phyloP scores from a whole-genome alignment of 1,140 invertebrate genomes.

The Venustaconcha ellipsiformis region DNA sequence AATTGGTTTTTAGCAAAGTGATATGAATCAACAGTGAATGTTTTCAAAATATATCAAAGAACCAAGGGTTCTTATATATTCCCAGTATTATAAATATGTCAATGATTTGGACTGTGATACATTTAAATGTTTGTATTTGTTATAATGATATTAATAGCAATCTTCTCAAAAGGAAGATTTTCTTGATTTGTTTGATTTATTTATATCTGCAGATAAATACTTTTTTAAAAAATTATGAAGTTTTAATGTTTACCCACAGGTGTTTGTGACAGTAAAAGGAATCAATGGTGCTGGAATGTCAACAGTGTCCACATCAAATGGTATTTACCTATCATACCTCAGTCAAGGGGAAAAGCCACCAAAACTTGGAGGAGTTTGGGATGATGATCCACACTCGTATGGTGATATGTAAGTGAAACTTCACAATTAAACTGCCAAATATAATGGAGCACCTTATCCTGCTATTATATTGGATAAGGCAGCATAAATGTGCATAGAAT shows the following conservation, averaged over 20 bases:
- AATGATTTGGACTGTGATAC: too few relatives aligned
- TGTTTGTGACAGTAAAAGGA: conserved; percentile 44
- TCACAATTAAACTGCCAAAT: background rate
- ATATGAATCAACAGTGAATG: too few relatives aligned
- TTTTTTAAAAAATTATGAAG: too few relatives aligned
- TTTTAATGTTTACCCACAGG: background rate
- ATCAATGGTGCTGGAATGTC: conserved; percentile 41
- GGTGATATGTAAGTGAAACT: conserved; percentile 38
- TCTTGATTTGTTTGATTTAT: too few relatives aligned
- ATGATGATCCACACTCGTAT: conserved; percentile 17
- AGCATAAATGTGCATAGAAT: background rate
- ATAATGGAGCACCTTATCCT: background rate
- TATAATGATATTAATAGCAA: too few relatives aligned
- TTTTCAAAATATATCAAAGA: too few relatives aligned
- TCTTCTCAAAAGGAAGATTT: too few relatives aligned
- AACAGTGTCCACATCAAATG: conserved; percentile 46
- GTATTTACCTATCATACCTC: conserved; percentile 41
- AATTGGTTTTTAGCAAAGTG: too few relatives aligned
- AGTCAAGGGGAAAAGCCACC: conserved; percentile 39
- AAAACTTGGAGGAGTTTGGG: conserved; percentile 26
- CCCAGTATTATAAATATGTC: too few relatives aligned
- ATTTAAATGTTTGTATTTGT: too few relatives aligned
- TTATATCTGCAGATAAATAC: too few relatives aligned
- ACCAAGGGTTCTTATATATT: too few relatives aligned
- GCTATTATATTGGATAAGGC: background rate